phyloP scores from a whole-genome alignment of 30 jellyfish, hydroid and myxozoan species.

The Sanderia malayensis region DNA sequence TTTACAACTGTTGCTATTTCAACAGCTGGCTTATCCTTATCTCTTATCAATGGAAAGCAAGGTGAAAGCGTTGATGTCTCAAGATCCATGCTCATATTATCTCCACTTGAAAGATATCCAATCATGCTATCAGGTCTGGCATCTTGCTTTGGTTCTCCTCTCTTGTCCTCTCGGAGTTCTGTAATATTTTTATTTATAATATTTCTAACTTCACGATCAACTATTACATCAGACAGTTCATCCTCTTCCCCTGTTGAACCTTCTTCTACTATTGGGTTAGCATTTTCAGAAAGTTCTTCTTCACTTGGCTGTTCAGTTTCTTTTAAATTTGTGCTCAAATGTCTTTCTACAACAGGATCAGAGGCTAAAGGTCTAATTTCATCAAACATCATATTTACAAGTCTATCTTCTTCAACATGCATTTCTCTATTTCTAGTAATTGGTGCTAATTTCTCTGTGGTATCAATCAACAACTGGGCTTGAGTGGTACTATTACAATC shows the following conservation, averaged over 20 bases:
- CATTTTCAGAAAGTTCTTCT: background rate
- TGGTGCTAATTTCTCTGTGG: background rate
- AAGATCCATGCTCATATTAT: conserved; percentile 28
- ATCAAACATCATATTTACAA: background rate
- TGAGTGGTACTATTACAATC: background rate
- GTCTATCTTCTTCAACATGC: background rate
- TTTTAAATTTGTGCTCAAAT: too few species aligned
- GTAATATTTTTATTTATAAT: conserved; percentile 13
- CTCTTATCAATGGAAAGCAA: conserved; percentile 48
- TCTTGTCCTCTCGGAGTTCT: conserved; percentile 1
- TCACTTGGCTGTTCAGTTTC: background rate
- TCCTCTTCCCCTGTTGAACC: background rate
- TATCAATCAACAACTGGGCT: background rate
- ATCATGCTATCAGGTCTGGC: background rate
- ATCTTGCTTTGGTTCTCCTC: conserved; percentile 7
- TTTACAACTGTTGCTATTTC: too few species aligned
- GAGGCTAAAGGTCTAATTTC: too few species aligned
- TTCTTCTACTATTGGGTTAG: too few species aligned
- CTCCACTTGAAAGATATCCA: background rate
- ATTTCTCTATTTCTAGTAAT: background rate
- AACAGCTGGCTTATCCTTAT: conserved; percentile 21
- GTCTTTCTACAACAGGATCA: too few species aligned
- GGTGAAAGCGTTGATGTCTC: conserved; percentile 61
- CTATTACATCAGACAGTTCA: conserved; percentile 2
- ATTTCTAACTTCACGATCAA: conserved; percentile 44